Conservation (phyloP, 2,797 vertebrate species). For the Salarias fasciatus region DNA sequence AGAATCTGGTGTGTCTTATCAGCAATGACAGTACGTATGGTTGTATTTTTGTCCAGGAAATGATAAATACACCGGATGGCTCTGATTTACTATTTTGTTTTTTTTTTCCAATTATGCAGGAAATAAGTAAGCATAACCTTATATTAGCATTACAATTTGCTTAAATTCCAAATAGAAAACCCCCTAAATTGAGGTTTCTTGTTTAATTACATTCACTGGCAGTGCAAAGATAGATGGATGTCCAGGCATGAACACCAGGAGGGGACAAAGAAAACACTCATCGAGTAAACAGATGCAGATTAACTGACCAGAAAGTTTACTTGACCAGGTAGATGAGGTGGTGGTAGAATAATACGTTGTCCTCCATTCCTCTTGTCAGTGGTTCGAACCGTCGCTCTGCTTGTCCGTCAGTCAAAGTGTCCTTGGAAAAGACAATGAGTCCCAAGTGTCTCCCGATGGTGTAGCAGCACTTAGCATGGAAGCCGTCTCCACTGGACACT, state of each 20-base stretch:
- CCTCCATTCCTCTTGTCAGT: too few species aligned
- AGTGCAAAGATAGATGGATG: slow-evolving; percentile 1
- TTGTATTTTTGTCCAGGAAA: slow-evolving; percentile 53
- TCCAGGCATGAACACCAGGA: slow-evolving; percentile 11
- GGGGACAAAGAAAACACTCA: background rate
- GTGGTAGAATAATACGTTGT: too few species aligned
- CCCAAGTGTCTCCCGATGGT: too few species aligned
- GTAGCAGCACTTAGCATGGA: too few species aligned
- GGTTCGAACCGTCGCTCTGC: too few species aligned
- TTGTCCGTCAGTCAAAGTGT: too few species aligned
- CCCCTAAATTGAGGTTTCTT: slow-evolving; percentile 8
- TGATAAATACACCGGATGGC: slow-evolving; percentile 23
- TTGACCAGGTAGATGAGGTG: too few species aligned
- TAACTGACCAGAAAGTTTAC: too few species aligned
- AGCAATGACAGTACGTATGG: slow-evolving; percentile 51
- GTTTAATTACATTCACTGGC: slow-evolving; percentile 11
- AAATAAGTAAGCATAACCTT: slow-evolving; percentile 39
- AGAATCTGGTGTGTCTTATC: slow-evolving; percentile 65
- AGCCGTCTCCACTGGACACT: too few species aligned
- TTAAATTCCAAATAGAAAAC: too few species aligned
- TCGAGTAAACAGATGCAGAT: too few species aligned
- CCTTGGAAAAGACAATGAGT: too few species aligned
- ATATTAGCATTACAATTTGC: slow-evolving; percentile 57
- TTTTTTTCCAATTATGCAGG: slow-evolving; percentile 34
- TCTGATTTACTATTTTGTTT: slow-evolving; percentile 18